Evolutionary conservation across 2,113 vertebrate genomes (phyloP).

Genomic region (Amphiprion ocellaris): DNA sequence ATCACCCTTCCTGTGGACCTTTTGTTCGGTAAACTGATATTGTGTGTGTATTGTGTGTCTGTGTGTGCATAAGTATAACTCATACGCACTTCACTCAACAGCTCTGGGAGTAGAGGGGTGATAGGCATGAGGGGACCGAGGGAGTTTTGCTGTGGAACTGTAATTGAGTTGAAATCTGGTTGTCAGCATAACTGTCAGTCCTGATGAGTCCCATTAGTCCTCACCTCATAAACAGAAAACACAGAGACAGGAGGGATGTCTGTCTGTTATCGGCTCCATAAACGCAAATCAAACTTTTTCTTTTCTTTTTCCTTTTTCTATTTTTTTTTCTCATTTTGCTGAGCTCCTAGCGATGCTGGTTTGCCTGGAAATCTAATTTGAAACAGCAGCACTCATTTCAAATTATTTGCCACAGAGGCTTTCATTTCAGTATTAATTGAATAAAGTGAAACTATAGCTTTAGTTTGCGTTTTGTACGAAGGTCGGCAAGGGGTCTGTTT

Average conservation of each 20-base stretch:
- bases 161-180: slow-evolving; percentile 80
- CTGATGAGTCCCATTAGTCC: slow-evolving; percentile 75
- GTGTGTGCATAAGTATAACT: slow-evolving; percentile 7
- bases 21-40: slow-evolving; percentile 59
- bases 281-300: slow-evolving; percentile 47
- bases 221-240: slow-evolving; percentile 79
- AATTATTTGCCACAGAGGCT: slow-evolving; percentile 39
- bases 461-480: slow-evolving; percentile 56
- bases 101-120: slow-evolving; percentile 65
- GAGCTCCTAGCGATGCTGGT: neutral
- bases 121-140: slow-evolving; percentile 71
- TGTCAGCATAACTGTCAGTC: slow-evolving; percentile 82
- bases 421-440: slow-evolving; percentile 56
- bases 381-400: slow-evolving; percentile 18
- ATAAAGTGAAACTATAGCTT: slow-evolving; percentile 75
- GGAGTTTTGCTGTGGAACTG: slow-evolving; percentile 73
- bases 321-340: slow-evolving; percentile 10
- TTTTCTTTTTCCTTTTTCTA: neutral
- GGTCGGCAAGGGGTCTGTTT: slow-evolving; percentile 70
- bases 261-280: slow-evolving; percentile 64
- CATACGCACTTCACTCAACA: slow-evolving; percentile 58
- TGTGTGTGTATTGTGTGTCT: slow-evolving; percentile 14
- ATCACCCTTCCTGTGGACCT: slow-evolving; percentile 63
- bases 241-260: slow-evolving; percentile 48
- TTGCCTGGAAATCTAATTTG: slow-evolving; percentile 50